phyloP scores from a whole-genome alignment of 2,888 invertebrate genomes.

The Athrips mouffetella region DNA sequence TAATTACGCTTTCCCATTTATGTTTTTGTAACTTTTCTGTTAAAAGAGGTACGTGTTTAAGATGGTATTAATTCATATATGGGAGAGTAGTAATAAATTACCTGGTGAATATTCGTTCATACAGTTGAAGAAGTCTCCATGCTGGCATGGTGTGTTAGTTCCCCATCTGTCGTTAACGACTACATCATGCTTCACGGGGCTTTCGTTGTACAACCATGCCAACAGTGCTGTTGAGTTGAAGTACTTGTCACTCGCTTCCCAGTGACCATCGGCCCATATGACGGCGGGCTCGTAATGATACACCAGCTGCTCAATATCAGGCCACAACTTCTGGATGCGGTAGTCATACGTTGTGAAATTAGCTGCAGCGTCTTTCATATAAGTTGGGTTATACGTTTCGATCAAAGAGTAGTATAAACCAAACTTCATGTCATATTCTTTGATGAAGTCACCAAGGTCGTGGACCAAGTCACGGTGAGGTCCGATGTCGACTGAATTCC shows the following conservation, averaged over 20 bases:
- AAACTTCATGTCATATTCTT: constrained; percentile 81
- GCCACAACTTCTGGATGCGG: constrained; percentile 83
- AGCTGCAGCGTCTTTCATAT: constrained; percentile 82
- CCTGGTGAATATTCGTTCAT: too few relatives aligned
- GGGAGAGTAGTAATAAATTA: too few relatives aligned
- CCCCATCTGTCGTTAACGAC: constrained; percentile 98
- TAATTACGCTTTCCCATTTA: constrained; percentile 98
- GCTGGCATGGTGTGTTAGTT: constrained; percentile 84
- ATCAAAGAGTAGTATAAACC: constrained; percentile 91
- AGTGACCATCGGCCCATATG: constrained; percentile 96
- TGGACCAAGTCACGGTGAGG: constrained; percentile 87
- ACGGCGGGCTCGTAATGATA: constrained; percentile 84
- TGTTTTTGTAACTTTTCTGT: constrained; percentile 71
- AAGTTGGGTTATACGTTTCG: constrained; percentile 93
- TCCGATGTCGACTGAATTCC: constrained; percentile 90
- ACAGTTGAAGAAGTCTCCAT: constrained; percentile 95
- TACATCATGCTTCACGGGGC: constrained; percentile 91
- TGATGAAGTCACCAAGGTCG: constrained; percentile 84
- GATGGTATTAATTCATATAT: too few relatives aligned
- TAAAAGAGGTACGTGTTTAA: too few relatives aligned
- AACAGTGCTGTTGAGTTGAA: constrained; percentile 92
- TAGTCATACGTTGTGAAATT: constrained; percentile 82
- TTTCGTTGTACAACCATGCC: constrained; percentile 95
- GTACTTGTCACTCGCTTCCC: constrained; percentile 90
- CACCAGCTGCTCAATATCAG: constrained; percentile 89